Base-by-base conservation (phyloP, 2,888 invertebrate species). In the Drosophila atripex region DNA sequence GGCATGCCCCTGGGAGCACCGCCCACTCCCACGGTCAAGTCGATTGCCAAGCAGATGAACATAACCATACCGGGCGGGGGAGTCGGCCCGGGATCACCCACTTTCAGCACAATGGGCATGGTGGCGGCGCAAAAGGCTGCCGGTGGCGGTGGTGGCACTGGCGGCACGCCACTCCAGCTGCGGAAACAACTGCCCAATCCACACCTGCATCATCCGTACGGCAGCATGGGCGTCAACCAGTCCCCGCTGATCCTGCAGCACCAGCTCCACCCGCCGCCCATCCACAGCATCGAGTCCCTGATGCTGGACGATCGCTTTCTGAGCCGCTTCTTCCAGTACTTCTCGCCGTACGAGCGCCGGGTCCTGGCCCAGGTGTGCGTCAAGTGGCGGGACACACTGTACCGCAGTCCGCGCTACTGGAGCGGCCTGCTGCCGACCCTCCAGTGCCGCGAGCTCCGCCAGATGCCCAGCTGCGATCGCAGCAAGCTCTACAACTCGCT, bases 371-470 rank as follows among this genome's bases (percentile, higher is more conserved):
- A 96, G 92, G 95, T 97, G 59, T 98, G 97, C 92, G 93, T 94
- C 70, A 93, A 95, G 89, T 98, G 98, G 98, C 94, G 97, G 71
- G 97, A 97, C 90, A 93, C 97, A 59, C 92, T 98, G 58, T 98
- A 98, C 92, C 94, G 97, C 60, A 94, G 95, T 80, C 96, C 96
- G n/a, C 93, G 95, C 55, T 97, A 95, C 92, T 98, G 98, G 98
- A 93, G 94, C 32, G 97, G 97, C 2, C 93, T 98, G 56, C 93
- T 96, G 78, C 97, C 97, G 0, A 95, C 96, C 57, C 93, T 98
- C 49, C 95, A 97, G 86, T 98, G 97, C 92, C 94, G 97, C 52
- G 97, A 97, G 86, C 92, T 96, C 72, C 93, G 96, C 52, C 92
- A 93, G 43, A 93, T 94, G 89, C 92, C 93, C 46, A 91, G 91